Conservation (phyloP, 2,888 invertebrate species). For the Spicauda simplicius region DNA sequence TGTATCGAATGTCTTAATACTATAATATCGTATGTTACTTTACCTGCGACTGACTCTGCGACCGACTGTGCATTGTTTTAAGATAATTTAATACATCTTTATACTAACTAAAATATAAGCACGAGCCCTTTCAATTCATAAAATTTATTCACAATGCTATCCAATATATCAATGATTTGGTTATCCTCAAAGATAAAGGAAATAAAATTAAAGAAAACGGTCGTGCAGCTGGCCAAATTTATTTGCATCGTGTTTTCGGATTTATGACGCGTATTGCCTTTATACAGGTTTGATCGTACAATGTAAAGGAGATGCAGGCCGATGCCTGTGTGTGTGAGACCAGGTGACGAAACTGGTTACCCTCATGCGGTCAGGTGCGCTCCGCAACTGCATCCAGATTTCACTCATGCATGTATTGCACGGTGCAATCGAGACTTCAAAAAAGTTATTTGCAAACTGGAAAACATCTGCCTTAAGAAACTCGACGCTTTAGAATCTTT, state of each 20-base stretch:
- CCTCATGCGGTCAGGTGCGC: conserved; percentile 61
- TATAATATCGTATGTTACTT: neutral
- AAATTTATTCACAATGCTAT: neutral
- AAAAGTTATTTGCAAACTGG: conserved; percentile 37
- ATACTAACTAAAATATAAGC: conserved; percentile 1
- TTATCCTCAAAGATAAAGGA: too few relatives aligned
- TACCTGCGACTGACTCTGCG: neutral
- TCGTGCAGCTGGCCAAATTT: conserved; percentile 7
- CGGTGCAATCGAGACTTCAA: conserved; percentile 32
- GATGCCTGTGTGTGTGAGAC: conserved; percentile 50
- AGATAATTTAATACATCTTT: neutral
- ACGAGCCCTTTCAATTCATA: neutral
- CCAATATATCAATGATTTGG: too few relatives aligned
- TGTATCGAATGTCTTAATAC: neutral
- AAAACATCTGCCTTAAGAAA: conserved; percentile 35
- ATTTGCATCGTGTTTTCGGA: conserved; percentile 7
- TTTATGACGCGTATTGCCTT: conserved; percentile 1
- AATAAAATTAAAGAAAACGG: neutral
- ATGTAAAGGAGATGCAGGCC: conserved; percentile 17
- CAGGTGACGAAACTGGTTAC: conserved; percentile 76
- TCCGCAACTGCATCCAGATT: conserved; percentile 56
- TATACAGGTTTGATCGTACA: conserved; percentile 34
- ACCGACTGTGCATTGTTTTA: too few relatives aligned
- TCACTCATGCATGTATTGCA: conserved; percentile 40
- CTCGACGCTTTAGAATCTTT: conserved; percentile 31